Base-by-base conservation (phyloP, 2,113 vertebrate species). In the Notothenia rossii region DNA sequence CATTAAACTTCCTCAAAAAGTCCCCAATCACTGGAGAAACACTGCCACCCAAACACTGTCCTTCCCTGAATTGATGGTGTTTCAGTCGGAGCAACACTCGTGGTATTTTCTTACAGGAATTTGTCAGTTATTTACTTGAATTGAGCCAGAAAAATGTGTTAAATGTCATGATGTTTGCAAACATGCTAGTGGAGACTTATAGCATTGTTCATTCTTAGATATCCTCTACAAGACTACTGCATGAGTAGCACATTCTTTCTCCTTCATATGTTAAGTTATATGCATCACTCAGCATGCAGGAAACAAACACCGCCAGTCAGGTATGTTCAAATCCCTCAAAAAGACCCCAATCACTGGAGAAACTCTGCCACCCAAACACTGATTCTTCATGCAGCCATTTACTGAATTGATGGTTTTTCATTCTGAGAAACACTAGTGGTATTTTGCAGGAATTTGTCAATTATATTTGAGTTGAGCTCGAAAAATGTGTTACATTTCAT, bases 1-100 rank as follows among this genome's bases (percentile, higher is more conserved):
- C 77, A 90, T 92, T 91, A 83, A 88, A 86, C 82, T 77, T 85
- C 75, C 84, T 79, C 78, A 84, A 76, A 87, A 74, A 75, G 63
- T 0, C 36, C 67, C 81, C 76, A 76, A 83, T 45, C 60, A 20
- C 50, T 11, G 65, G 70, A 63, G 62, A 85, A 85, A 88, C 54
- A 75, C 89, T 61, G 85, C 81, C 79, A 78, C 75, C 79, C 74
- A 79, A 72, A 71, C 59, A 48, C 72, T 1, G 55, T 62, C 80
- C 77, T 83, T 87, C 48, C 73, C 79, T 73, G 64, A 84, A 84
- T 76, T 79, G 77, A 89, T 82, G 68, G 72, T 51, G 15, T 77
- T 83, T 88, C 61, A 69, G 70, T 79, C 72, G 64, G 71, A 46
- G 13, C 60, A 67, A 79, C 22, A 82, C 80, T 7, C 60, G 79